A percentile compares a stretch with the other conserved stretches of the same genome.
Evolutionary conservation across 2,113 vertebrate genomes (phyloP).

Genomic region (Chionis minor): DNA sequence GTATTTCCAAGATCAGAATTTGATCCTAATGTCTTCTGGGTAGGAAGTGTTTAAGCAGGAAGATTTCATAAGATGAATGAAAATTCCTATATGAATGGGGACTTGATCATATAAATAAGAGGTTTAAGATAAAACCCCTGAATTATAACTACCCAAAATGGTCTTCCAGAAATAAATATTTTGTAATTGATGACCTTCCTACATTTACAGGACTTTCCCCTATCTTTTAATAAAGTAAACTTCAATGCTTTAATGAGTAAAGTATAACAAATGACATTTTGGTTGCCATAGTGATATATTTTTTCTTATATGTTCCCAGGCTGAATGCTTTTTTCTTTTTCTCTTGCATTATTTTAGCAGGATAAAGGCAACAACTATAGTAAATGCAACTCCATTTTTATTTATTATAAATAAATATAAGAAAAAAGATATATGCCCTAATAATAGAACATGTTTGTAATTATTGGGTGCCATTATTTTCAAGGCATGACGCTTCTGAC

Average conservation of each 20-base stretch:
- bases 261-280: constrained; percentile 42
- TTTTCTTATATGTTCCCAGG: constrained; percentile 12
- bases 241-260: constrained; percentile 40
- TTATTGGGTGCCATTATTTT: constrained; percentile 57
- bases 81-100: not conserved
- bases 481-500: constrained; percentile 33
- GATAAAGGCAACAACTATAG: constrained; percentile 10
- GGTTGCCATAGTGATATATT: constrained; percentile 60
- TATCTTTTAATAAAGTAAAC: constrained; percentile 7
- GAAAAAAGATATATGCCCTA: constrained; percentile 9
- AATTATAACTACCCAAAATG: not conserved
- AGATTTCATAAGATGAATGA: not conserved
- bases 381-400: constrained; percentile 35
- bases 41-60: not conserved
- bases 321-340: not conserved
- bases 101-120: not conserved
- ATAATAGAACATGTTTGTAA: constrained; percentile 57
- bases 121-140: not conserved
- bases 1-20: not conserved
- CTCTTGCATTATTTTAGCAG: constrained; percentile 55
- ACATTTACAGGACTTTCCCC: not conserved
- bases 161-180: not conserved
- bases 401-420: constrained; percentile 48
- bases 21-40: not conserved
- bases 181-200: not conserved